Evolutionary conservation across 2,113 vertebrate species (phyloP), one percentile per base, ranked within the genome.

Genomic region (Etheostoma cragini): DNA sequence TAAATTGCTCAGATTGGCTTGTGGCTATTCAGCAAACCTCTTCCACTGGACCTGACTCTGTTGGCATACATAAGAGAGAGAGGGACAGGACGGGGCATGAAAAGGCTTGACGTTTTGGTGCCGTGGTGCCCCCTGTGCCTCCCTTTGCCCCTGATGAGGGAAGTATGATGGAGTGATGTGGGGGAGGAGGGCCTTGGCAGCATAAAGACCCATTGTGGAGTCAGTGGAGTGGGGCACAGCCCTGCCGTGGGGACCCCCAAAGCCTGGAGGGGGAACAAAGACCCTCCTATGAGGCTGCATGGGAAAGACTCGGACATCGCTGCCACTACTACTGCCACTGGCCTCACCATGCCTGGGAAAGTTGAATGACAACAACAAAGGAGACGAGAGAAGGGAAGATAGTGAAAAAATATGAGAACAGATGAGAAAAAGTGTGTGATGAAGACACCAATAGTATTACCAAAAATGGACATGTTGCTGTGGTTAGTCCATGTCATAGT

Each of bases 121-220:
- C 74, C 26, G 46, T 74, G 65, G 82, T 93, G 89, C 88, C 87
- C 92, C 86, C 79, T 81, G 76, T 89, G 84, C 76, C 75, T 85
- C 76, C 67, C 65, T 74, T 84, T 93, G 87, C 89, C 88, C 89
- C 88, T 78, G 88, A 89, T 84, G 89, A 89, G 88, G 87, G 84
- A 82, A 87, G 83, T 84, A 69, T 71, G 82, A 87, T 83, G 74
- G 81, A 79, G 84, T 72, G 76, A 72, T 62, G 72, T 80, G 30
- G 66, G 78, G 69, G 68, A 45, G 89, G 82, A 74, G 82, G 73
- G 67, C 42, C 76, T 83, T 92, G 92, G 88, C 89, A 91, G 78
- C 86, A 94, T 94, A 94, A 94, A 94, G 93, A 91, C 77, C 85
- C 90, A 94, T 94, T 94, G 94, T 94, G 67, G 87, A 90, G 85